Evolutionary conservation across 1,140 invertebrate species (phyloP), one percentile per base, ranked within the genome.

Genomic region (Ylistrum balloti): DNA sequence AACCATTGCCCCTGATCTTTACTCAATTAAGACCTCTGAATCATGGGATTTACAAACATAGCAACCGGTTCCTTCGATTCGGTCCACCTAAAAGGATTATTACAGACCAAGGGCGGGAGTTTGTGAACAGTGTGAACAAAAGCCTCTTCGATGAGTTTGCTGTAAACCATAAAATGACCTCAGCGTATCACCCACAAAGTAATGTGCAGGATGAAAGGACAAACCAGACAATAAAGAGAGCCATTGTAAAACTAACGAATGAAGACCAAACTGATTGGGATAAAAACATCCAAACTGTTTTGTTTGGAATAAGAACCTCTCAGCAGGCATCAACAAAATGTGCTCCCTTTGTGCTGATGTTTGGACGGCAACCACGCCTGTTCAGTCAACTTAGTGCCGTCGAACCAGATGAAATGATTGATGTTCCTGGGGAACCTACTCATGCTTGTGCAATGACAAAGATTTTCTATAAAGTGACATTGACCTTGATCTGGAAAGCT

Each of bases 181-280:
- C 74, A 28, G 88, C 88, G 1, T 86, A 89, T 48, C 88, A 89
- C 33, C 88, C 88, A 89, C 88, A 89, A 38, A 38, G 45, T 9
- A 89, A 89, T 41, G 88, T 74, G 11, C 88, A 86, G 17, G 88
- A 89, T 86, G 88, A 89, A 86, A 86, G 34, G 22, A 89, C 88
- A 22, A 89, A 89, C 74, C 88, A 89, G n/a, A 89, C 88, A 15
- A 13, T 89, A 0, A 89, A 89, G 28, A 28, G 56, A 34, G 28
- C 85, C 9, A 33, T 89, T 34, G 0, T 32, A n/a, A 90, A 90
- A 48, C 41, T 87, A 33, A 48, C 41, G 20, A 90, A 90, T 87
- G 85, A 90, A 22, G 28, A 87, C 13, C 89, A 90, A 28, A 90
- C 85, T 33, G 89, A 90, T 32, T 90, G 89, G 89, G 89, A 90